A percentile compares a stretch with the other conserved stretches of the same genome.
phyloP scores from a whole-genome alignment of 2,113 vertebrate genomes.

The Eonycteris spelaea region DNA sequence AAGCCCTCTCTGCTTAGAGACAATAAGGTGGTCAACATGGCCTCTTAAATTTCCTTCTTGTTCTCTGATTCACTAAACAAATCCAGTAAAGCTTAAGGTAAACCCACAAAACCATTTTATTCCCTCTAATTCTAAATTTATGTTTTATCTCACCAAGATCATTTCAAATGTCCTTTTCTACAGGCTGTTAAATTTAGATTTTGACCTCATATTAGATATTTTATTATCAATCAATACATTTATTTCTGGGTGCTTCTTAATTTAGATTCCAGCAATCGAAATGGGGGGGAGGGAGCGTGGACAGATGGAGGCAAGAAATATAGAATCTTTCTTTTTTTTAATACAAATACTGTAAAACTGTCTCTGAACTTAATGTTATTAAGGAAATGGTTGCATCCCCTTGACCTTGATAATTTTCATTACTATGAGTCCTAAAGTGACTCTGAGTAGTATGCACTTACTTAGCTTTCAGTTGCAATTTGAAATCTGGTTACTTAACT shows the following conservation, averaged over 20 bases:
- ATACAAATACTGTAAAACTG: background rate
- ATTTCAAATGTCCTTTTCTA: background rate
- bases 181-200: background rate
- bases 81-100: background rate
- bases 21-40: background rate
- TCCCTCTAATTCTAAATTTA: background rate
- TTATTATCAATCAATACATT: background rate
- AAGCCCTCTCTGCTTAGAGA: background rate
- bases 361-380: background rate
- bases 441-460: background rate
- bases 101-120: background rate
- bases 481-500: conserved; percentile 31
- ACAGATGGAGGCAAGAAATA: background rate
- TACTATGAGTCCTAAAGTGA: conserved; percentile 1
- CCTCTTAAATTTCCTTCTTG: background rate
- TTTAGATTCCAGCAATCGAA: background rate
- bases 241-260: conserved; percentile 20
- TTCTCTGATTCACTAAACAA: background rate
- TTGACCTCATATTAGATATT: background rate
- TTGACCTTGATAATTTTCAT: conserved; percentile 14
- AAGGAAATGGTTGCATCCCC: background rate
- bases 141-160: background rate
- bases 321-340: background rate
- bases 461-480: background rate
- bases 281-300: background rate